These are phyloP conservation scores for Beroe forskalii DNA, from an alignment of 37 sponge, comb jelly and placozoan species.

Conservation along the genomic window DNA sequence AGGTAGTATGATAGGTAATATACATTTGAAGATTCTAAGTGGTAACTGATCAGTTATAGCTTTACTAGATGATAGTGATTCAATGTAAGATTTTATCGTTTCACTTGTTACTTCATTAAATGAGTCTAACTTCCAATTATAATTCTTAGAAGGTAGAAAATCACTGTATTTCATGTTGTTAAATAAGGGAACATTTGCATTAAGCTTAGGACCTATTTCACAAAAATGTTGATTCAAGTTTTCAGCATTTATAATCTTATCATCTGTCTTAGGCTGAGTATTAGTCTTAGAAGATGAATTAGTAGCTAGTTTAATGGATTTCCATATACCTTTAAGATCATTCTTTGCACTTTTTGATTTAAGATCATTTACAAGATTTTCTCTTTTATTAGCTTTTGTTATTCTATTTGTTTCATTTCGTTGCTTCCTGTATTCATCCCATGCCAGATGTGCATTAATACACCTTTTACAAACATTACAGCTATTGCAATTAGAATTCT, in stretches of 20 bases:
- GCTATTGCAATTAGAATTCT: too few relatives aligned
- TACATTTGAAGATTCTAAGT: background rate
- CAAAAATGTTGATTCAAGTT: background rate
- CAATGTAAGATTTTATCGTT: background rate
- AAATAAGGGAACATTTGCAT: background rate
- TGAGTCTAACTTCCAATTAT: background rate
- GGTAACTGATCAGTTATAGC: too few relatives aligned
- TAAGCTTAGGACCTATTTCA: too few relatives aligned
- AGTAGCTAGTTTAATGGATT: background rate
- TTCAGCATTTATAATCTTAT: background rate
- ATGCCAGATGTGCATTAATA: too few relatives aligned
- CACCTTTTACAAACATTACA: too few relatives aligned
- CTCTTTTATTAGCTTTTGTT: too few relatives aligned
- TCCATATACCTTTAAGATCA: background rate
- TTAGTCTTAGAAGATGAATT: too few relatives aligned
- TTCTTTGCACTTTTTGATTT: background rate
- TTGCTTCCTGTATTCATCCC: too few relatives aligned
- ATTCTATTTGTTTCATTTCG: too few relatives aligned
- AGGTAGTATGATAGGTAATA: background rate
- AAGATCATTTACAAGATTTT: background rate
- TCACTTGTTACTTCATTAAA: background rate
- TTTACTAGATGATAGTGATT: background rate
- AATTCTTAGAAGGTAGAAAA: background rate
- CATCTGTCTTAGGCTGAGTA: background rate
- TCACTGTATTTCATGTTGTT: background rate